phyloP scores from a whole-genome alignment of 2,113 vertebrate genomes.

The Sturnira hondurensis region DNA sequence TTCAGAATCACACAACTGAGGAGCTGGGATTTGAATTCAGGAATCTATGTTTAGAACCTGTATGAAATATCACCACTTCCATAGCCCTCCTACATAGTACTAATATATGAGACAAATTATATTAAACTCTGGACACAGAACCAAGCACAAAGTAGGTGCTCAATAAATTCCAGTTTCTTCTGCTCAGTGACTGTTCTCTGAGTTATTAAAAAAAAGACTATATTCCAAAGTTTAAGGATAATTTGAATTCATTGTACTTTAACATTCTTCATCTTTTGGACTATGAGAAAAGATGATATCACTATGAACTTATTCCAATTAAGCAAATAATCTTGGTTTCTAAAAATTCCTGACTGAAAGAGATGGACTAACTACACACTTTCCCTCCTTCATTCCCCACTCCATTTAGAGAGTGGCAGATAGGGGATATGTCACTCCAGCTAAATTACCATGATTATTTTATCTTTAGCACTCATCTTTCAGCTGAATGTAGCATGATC shows the following conservation, averaged over 20 bases:
- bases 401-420: neutral
- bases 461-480: neutral
- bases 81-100: neutral
- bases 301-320: neutral
- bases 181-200: neutral
- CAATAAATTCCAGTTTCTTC: neutral
- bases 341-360: slow-evolving; percentile 5
- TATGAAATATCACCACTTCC: neutral
- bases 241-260: neutral
- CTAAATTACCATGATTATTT: neutral
- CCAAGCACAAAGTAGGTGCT: neutral
- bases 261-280: neutral
- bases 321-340: slow-evolving; percentile 1
- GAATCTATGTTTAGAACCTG: neutral
- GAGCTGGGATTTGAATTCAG: neutral
- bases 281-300: neutral
- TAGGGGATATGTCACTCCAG: neutral
- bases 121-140: neutral
- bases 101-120: neutral
- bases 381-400: neutral
- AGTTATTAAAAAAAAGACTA: neutral
- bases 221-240: neutral
- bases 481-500: neutral
- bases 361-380: neutral
- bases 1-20: neutral